Evolutionary conservation across 2,888 invertebrate genomes (phyloP).

Genomic region (Brenthis hecate): DNA sequence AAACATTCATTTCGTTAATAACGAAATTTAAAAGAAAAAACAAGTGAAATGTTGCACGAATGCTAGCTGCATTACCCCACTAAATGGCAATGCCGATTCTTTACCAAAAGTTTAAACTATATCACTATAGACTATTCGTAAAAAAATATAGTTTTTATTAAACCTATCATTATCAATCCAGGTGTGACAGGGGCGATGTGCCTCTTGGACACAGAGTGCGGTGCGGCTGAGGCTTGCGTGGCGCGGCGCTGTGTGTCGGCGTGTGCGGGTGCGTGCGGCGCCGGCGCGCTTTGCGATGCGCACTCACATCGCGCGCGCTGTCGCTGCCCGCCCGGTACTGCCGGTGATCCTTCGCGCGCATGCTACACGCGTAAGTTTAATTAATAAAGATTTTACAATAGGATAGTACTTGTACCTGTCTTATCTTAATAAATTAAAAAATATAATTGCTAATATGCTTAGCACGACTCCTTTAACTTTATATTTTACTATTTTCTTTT

Average conservation of each 20-base stretch:
- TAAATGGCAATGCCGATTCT: no score
- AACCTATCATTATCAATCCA: slow-evolving; percentile 38
- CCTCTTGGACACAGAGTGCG: slow-evolving; percentile 87
- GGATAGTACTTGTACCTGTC: background rate
- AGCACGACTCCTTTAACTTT: background rate
- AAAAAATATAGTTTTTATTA: background rate
- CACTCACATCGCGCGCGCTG: slow-evolving; percentile 91
- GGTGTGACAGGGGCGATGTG: slow-evolving; percentile 84
- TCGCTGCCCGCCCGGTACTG: slow-evolving; percentile 91
- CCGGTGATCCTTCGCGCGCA: slow-evolving; percentile 92
- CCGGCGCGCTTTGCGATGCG: slow-evolving; percentile 90
- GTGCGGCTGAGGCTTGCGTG: slow-evolving; percentile 89
- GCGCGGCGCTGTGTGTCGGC: slow-evolving; percentile 91
- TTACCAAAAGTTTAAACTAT: no score
- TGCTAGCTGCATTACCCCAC: no score
- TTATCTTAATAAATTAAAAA: no score
- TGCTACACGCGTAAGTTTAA: slow-evolving; percentile 92
- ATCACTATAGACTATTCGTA: no score
- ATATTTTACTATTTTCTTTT: slow-evolving; percentile 47
- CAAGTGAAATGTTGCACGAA: no score
- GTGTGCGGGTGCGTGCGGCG: slow-evolving; percentile 91
- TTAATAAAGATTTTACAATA: background rate
- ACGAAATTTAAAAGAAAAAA: background rate
- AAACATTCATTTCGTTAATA: slow-evolving; percentile 2
- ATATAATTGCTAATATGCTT: background rate